Percentiles rank a stretch among this genome's conserved stretches.
phyloP scores from a whole-genome alignment of 1,140 invertebrate genomes.

The Cotesia glomerata region DNA sequence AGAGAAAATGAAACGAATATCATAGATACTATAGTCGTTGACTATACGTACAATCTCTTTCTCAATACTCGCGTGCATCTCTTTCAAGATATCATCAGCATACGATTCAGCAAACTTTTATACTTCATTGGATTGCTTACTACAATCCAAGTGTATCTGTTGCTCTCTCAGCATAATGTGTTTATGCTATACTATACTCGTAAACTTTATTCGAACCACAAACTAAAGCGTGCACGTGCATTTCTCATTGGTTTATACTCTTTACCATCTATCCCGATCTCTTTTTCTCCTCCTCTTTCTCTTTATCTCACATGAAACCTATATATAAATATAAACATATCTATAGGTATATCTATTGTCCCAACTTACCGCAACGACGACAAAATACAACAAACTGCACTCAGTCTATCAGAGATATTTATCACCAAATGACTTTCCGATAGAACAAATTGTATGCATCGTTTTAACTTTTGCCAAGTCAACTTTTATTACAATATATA shows the following conservation, averaged over 20 bases:
- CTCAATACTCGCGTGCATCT: conserved; percentile 11
- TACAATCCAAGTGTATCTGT: neutral
- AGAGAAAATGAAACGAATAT: neutral
- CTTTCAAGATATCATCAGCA: conserved; percentile 4
- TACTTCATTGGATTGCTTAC: neutral
- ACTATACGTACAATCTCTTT: conserved; percentile 9
- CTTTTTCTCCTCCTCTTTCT: too few relatives aligned
- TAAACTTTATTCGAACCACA: too few relatives aligned
- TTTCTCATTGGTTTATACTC: too few relatives aligned
- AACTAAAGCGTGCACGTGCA: too few relatives aligned
- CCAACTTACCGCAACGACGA: too few relatives aligned
- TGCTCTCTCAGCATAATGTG: neutral
- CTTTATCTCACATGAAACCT: too few relatives aligned
- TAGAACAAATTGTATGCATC: conserved; percentile 19
- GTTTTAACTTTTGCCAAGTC: neutral
- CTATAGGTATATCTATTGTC: too few relatives aligned
- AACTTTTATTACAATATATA: neutral
- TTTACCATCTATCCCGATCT: too few relatives aligned
- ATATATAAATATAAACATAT: too few relatives aligned
- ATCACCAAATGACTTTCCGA: neutral
- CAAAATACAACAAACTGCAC: too few relatives aligned
- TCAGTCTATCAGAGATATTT: neutral
- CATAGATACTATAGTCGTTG: neutral
- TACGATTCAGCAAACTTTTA: neutral
- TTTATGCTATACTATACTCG: neutral